These are phyloP conservation scores for Oceanodroma leucorhoa DNA, from an alignment of 2,797 vertebrate genomes.

Conservation along the genomic window DNA sequence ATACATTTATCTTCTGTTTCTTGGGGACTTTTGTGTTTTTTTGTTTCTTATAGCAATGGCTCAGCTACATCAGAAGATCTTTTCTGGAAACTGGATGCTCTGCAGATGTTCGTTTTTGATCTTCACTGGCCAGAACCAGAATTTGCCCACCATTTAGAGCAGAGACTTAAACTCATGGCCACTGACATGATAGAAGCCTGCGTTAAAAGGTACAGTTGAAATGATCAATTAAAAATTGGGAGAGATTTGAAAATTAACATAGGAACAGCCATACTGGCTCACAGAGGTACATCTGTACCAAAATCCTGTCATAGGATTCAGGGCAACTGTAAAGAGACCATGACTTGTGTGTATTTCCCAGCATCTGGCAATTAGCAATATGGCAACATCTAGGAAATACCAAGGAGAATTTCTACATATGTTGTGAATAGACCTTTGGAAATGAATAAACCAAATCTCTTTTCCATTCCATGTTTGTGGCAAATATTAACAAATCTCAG, in stretches of 20 bases:
- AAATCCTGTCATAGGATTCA: background rate
- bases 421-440: background rate
- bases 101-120: conserved; percentile 94
- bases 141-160: conserved; percentile 95
- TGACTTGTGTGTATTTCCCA: background rate
- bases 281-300: background rate
- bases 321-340: background rate
- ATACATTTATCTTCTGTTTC: conserved; percentile 81
- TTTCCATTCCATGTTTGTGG: background rate
- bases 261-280: background rate
- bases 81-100: conserved; percentile 96
- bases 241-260: background rate
- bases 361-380: background rate
- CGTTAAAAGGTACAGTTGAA: conserved; percentile 86
- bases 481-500: background rate
- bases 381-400: background rate
- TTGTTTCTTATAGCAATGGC: conserved; percentile 83
- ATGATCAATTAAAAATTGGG: background rate
- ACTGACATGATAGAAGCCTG: conserved; percentile 99
- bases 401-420: background rate
- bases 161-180: conserved; percentile 97
- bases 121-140: conserved; percentile 96
- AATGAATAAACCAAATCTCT: background rate
- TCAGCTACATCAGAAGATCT: conserved; percentile 94
- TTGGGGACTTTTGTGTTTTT: conserved; percentile 68